These are phyloP conservation scores for Alectura lathami DNA, from an alignment of 2,113 vertebrate species.

Conservation along the genomic window DNA sequence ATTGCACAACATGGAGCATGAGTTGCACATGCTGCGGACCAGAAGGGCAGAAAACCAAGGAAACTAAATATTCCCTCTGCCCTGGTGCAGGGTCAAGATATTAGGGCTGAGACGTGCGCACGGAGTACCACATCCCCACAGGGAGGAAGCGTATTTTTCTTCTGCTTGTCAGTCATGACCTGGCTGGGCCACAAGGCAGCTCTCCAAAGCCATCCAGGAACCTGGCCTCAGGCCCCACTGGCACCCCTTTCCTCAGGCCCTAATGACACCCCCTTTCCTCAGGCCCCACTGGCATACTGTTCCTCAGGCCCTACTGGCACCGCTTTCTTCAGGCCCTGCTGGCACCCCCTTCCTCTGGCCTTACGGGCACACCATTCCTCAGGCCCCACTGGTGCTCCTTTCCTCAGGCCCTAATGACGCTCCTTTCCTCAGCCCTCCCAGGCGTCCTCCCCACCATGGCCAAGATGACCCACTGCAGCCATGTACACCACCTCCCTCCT, in stretches of 20 bases:
- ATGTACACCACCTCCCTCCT: rapidly evolving
- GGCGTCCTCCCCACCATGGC: not conserved
- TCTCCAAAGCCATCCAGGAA: not conserved
- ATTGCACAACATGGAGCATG: rapidly evolving
- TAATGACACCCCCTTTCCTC: too few species aligned
- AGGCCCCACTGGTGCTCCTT: not conserved
- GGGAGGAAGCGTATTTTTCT: not conserved
- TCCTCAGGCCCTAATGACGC: not conserved
- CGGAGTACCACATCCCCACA: too few species aligned
- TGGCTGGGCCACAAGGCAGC: not conserved
- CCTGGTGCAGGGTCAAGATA: not conserved
- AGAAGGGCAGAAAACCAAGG: not conserved
- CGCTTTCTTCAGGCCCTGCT: not conserved
- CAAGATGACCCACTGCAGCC: not conserved
- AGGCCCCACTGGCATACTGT: not conserved
- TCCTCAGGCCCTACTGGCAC: not conserved
- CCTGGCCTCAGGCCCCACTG: not conserved
- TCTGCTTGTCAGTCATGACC: not conserved
- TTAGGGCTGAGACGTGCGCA: not conserved
- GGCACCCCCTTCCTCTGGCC: too few species aligned
- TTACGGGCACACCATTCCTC: too few species aligned
- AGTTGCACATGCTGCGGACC: not conserved
- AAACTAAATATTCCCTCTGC: not conserved
- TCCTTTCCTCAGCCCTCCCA: rapidly evolving
- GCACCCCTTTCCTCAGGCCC: too few species aligned